Evolutionary conservation across 2,888 invertebrate species (phyloP).

Genomic region (Nipponacmea schrenckii): DNA sequence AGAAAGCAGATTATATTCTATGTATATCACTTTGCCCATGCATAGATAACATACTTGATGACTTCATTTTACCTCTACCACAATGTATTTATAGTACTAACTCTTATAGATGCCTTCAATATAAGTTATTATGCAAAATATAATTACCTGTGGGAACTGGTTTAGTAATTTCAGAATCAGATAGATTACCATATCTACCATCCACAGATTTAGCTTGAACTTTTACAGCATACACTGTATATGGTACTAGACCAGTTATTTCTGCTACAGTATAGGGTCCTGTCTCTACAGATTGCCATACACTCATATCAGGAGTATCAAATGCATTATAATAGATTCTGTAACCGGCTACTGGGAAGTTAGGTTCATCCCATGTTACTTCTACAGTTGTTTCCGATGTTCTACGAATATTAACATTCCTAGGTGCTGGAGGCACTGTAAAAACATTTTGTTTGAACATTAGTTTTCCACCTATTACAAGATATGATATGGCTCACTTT

Average conservation of each 20-base stretch:
- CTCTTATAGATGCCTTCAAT: no score
- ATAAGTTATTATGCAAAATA: no score
- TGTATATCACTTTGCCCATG: no score
- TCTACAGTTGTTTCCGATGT: conserved; percentile 93
- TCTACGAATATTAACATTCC: conserved; percentile 92
- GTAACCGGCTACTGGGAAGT: conserved; percentile 61
- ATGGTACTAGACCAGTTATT: conserved; percentile 52
- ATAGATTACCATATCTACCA: conserved; percentile 61
- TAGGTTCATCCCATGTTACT: conserved; percentile 74
- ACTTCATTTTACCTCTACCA: no score
- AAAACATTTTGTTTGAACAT: conserved; percentile 13
- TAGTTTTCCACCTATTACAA: not conserved
- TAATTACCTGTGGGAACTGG: conserved; percentile 33
- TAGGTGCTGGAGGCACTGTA: conserved; percentile 92
- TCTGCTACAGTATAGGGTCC: conserved; percentile 59
- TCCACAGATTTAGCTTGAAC: conserved; percentile 60
- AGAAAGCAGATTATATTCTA: no score
- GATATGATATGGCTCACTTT: no score
- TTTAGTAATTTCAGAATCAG: conserved; percentile 45
- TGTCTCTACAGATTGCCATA: conserved; percentile 59
- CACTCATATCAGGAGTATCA: conserved; percentile 52
- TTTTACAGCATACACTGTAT: conserved; percentile 58
- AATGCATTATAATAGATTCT: conserved; percentile 61
- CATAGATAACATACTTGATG: no score
- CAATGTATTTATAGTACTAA: no score